phyloP scores from a whole-genome alignment of 2,888 invertebrate species.

The Crocallis elinguaria region DNA sequence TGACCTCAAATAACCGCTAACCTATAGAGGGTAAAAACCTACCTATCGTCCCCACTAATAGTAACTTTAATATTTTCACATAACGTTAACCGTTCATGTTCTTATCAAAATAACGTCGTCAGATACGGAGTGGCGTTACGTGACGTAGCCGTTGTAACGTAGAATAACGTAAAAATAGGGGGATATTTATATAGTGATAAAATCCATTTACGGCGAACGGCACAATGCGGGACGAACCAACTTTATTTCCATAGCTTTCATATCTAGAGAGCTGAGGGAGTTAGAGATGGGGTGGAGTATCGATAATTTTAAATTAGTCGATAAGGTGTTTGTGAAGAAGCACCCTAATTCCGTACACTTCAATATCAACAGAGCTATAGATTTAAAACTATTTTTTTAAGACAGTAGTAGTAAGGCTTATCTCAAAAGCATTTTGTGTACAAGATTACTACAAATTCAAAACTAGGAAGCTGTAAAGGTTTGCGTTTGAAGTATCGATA shows the following conservation, averaged over 20 bases:
- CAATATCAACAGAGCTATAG: no score
- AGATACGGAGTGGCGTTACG: slow-evolving; percentile 44
- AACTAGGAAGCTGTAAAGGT: no score
- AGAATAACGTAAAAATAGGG: slow-evolving; percentile 62
- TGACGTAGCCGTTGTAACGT: slow-evolving; percentile 56
- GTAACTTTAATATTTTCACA: slow-evolving; percentile 4
- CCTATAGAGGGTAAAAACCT: not conserved
- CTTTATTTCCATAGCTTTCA: slow-evolving; percentile 82
- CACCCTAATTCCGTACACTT: no score
- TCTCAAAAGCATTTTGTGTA: no score
- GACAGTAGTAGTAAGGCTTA: no score
- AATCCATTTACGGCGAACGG: slow-evolving; percentile 78
- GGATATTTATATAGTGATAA: slow-evolving; percentile 81
- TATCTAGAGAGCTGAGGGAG: slow-evolving; percentile 64
- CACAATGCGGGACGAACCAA: slow-evolving; percentile 77
- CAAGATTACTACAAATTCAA: no score
- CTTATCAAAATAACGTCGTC: slow-evolving; percentile 38
- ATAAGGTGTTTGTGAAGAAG: not conserved
- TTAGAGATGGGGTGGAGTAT: slow-evolving; percentile 29
- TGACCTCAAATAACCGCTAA: not conserved
- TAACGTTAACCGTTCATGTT: slow-evolving; percentile 21
- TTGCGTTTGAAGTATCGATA: no score
- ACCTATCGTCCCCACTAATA: not conserved
- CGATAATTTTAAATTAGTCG: slow-evolving; percentile 12
- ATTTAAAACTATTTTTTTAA: no score